A percentile compares a stretch with the other conserved stretches of the same genome.
These are phyloP conservation scores for Aythya baeri DNA, from an alignment of 2,113 vertebrate species.

Conservation along the genomic window DNA sequence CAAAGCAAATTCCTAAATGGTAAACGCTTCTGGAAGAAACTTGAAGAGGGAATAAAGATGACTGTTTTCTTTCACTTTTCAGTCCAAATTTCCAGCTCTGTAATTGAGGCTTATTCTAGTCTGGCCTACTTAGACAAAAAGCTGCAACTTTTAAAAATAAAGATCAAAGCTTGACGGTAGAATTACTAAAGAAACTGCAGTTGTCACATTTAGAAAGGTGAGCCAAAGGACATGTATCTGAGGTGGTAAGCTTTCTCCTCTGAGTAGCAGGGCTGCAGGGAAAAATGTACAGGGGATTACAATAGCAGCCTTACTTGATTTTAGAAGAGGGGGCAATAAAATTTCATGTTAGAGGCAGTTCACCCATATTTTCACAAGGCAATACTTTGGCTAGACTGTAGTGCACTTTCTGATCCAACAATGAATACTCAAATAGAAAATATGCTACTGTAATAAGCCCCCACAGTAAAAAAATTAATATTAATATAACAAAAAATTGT, in stretches of 20 bases:
- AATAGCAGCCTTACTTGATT: neutral
- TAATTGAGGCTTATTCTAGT: neutral
- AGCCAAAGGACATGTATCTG: constrained; percentile 27
- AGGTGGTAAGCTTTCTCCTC: neutral
- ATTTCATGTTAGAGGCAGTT: neutral
- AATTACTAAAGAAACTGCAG: constrained; percentile 26
- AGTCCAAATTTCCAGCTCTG: neutral
- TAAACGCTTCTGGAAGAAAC: neutral
- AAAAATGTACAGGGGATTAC: neutral
- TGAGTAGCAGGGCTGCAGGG: neutral
- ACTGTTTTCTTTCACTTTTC: neutral
- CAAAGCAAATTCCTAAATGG: constrained; percentile 7
- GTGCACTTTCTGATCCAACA: constrained; percentile 2
- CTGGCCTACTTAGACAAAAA: neutral
- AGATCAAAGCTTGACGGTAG: neutral
- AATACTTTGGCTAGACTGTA: constrained; percentile 2
- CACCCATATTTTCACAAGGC: neutral
- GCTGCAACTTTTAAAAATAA: neutral
- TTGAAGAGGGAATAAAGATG: neutral
- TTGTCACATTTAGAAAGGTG: constrained; percentile 30
- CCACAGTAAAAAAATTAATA: constrained; percentile 70
- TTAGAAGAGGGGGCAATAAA: neutral
- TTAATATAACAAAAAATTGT: constrained; percentile 64
- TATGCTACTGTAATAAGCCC: constrained; percentile 55
- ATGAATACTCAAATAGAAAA: constrained; percentile 71